These are phyloP conservation scores for Odiellus spinosus DNA, from an alignment of 2,888 invertebrate genomes.

Conservation along the genomic window DNA sequence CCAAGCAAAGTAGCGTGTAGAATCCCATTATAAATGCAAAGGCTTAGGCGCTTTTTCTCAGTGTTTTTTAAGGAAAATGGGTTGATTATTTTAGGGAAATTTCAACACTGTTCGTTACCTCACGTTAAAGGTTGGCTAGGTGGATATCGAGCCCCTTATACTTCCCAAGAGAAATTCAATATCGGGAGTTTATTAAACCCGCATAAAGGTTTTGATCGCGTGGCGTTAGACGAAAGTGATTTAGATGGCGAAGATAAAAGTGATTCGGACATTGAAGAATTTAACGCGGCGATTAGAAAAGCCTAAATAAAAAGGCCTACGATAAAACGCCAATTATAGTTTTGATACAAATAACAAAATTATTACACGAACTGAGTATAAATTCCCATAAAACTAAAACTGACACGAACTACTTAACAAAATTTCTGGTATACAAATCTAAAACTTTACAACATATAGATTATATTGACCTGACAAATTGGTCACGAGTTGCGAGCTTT, in stretches of 20 bases:
- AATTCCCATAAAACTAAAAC: no score
- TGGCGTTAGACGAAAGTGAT: slow-evolving; percentile 49
- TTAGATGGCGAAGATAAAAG: slow-evolving; percentile 33
- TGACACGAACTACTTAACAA: no score
- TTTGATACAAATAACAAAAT: no score
- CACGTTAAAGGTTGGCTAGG: slow-evolving; percentile 16
- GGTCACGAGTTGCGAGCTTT: no score
- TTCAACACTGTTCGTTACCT: slow-evolving; percentile 12
- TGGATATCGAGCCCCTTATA: slow-evolving; percentile 14
- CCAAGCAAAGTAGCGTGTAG: slow-evolving; percentile 5
- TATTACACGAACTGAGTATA: no score
- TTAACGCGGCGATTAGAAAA: slow-evolving; percentile 12
- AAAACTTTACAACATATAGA: no score
- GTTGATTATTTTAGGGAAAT: slow-evolving; percentile 7
- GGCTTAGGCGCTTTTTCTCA: no score
- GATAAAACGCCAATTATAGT: no score
- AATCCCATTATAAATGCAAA: no score
- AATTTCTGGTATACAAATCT: no score
- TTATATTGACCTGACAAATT: no score
- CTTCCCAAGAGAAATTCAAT: slow-evolving; percentile 14
- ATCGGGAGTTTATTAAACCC: slow-evolving; percentile 37
- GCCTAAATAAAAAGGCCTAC: slow-evolving; percentile 11
- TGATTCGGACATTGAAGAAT: slow-evolving; percentile 20
- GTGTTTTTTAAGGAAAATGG: no score
- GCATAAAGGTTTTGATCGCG: slow-evolving; percentile 43